Percentiles rank a stretch among this genome's conserved stretches.
Conservation (phyloP, 2,113 vertebrate genomes). For the Archilochus colubris region DNA sequence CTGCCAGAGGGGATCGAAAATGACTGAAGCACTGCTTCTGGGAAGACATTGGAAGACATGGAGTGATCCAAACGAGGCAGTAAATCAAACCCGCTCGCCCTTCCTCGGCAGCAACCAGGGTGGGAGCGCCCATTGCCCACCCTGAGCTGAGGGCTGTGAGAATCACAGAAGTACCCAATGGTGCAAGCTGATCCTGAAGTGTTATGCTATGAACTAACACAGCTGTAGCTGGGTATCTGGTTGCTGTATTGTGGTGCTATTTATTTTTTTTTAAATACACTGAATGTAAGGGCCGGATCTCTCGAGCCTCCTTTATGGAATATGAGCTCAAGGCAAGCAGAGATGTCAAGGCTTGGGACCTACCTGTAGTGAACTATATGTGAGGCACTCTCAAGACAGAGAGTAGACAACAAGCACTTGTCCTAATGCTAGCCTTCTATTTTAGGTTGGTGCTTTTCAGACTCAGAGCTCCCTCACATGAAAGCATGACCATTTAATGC, state of each 20-base stretch:
- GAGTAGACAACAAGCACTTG: constrained; percentile 9
- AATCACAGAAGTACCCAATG: neutral
- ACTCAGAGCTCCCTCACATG: neutral
- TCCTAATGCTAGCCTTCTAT: constrained; percentile 49
- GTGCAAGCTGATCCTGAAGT: neutral
- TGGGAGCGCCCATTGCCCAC: fast-evolving
- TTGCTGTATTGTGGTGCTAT: neutral
- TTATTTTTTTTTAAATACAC: neutral
- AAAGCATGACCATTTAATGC: neutral
- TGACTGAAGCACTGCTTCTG: neutral
- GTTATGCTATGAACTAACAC: neutral
- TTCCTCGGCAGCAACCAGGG: neutral
- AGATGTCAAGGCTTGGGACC: neutral
- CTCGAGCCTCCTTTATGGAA: neutral
- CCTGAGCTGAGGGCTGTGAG: neutral
- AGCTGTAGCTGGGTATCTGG: neutral
- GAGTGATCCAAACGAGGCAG: neutral
- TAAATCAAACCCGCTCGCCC: neutral
- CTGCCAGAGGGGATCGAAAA: neutral
- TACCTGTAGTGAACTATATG: neutral
- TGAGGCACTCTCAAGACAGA: constrained; percentile 34
- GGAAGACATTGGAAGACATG: neutral
- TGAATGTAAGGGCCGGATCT: neutral
- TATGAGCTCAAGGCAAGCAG: fast-evolving
- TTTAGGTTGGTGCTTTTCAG: constrained; percentile 31